Evolutionary conservation across 2,888 invertebrate genomes (phyloP).

Genomic region (Harpalus rubripes): DNA sequence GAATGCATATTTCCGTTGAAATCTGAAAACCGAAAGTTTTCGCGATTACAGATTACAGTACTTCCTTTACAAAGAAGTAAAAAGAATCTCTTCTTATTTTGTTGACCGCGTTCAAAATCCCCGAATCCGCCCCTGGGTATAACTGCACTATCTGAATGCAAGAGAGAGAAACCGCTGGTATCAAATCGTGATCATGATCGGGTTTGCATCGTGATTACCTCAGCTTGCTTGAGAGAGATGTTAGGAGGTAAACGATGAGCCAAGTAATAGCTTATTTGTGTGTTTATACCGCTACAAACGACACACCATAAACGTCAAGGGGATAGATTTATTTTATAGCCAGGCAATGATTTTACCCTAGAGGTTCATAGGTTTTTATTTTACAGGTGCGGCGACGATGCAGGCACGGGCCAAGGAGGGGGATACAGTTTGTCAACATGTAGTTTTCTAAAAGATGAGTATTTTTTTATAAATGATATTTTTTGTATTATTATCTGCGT

Average conservation of each 20-base stretch:
- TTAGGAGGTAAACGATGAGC: constrained; percentile 42
- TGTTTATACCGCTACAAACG: constrained; percentile 57
- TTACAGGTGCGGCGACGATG: neutral
- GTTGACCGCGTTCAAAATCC: too few relatives aligned
- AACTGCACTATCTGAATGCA: constrained; percentile 1
- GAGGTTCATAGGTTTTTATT: constrained; percentile 1
- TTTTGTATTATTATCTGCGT: too few relatives aligned
- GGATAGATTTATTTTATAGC: constrained; percentile 30
- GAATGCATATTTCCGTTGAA: too few relatives aligned
- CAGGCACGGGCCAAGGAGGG: neutral
- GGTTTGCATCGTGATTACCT: constrained; percentile 60
- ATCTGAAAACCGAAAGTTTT: too few relatives aligned
- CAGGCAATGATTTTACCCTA: neutral
- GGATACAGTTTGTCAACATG: neutral
- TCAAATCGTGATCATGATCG: constrained; percentile 52
- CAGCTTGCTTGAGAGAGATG: constrained; percentile 51
- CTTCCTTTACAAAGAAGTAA: too few relatives aligned
- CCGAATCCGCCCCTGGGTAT: neutral
- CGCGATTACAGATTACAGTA: too few relatives aligned
- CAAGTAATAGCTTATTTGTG: constrained; percentile 60
- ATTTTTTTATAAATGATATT: neutral
- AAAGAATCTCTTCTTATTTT: too few relatives aligned
- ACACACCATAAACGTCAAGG: constrained; percentile 53
- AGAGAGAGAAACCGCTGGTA: constrained; percentile 3
- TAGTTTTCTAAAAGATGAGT: neutral